Percentiles rank a stretch among this genome's conserved stretches.
Evolutionary conservation across 1,140 invertebrate genomes (phyloP).

Genomic region (Agraylea sexmaculata): DNA sequence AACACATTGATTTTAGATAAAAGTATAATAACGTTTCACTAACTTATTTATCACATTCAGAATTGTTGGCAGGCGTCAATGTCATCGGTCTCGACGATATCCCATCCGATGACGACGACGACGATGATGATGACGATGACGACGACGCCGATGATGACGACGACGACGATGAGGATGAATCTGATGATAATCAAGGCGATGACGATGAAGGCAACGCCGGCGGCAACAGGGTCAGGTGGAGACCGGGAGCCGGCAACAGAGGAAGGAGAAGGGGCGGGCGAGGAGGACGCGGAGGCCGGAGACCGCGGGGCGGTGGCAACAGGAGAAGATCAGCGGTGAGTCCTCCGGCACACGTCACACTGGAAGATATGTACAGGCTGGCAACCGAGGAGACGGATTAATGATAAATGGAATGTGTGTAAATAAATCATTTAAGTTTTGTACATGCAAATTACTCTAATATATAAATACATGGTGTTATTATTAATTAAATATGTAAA

Average conservation of each 20-base stretch:
- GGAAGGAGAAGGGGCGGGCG: constrained; percentile 26
- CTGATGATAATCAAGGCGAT: constrained; percentile 31
- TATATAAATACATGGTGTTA: too few relatives aligned
- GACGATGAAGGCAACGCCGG: constrained; percentile 30
- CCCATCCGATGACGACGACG: constrained; percentile 24
- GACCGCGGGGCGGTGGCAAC: not conserved
- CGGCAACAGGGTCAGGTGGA: constrained; percentile 29
- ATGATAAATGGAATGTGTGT: too few relatives aligned
- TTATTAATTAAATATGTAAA: too few relatives aligned
- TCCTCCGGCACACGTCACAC: not conserved
- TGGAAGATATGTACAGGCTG: not conserved
- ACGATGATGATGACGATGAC: constrained; percentile 25
- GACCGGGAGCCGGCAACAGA: constrained; percentile 28
- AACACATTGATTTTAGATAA: too few relatives aligned
- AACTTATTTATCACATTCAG: not conserved
- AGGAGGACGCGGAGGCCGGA: constrained; percentile 19
- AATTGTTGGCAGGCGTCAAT: not conserved
- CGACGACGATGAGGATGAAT: constrained; percentile 27
- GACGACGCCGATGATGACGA: constrained; percentile 33
- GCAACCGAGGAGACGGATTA: not conserved
- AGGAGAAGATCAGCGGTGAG: not conserved
- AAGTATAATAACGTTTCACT: too few relatives aligned
- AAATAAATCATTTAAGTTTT: too few relatives aligned
- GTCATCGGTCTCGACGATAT: not conserved
- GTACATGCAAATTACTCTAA: too few relatives aligned